Evolutionary conservation across 2,888 invertebrate species (phyloP), one percentile per base, ranked within the genome.

Genomic region (Lithophane leautieri): DNA sequence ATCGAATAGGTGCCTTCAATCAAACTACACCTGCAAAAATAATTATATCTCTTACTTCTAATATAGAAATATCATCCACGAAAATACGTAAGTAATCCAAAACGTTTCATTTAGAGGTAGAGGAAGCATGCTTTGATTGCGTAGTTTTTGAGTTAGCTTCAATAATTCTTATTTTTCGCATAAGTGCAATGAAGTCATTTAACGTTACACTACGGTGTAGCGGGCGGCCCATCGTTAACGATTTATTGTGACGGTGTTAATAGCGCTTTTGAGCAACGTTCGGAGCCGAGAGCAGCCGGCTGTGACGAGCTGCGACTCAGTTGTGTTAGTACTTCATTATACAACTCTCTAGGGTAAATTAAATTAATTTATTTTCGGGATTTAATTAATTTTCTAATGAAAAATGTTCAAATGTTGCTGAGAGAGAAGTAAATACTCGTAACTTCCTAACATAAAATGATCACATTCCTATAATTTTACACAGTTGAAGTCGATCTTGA

Each of bases 241-340:
- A 83, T 83, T 83, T 78, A 82, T 86, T 82, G 73, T 78, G 78
- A 69, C 78, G 69, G 73, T 73, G 83, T 78, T 86, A 82, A 83
- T 78, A 85, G 73, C 72, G 61, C 76, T 82, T 82, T 85, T 85
- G 85, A 85, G 85, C 82, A 60, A 70, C 76, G 60, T n/a, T 11
- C 70, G 50, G 58, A 63, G 70, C 50, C n/a, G 75, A n/a, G 82
- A 61, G 61, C 60, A 68, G 73, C 65, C 58, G 68, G 70, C 70
- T 58, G 83, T 60, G 78, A 61, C 70, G 73, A 56, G 40, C 62
- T 60, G 12, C 28, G 50, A 81, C 82, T 68, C 8, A 19, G 40
- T 73, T 34, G 34, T 68, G 34, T 63, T 61, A 42, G 42, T 50
- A 68, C 77, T 72, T 60, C 72, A 70, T 85, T 70, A 71, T 52